These are phyloP conservation scores for Pseudotriccus pelzelni DNA, from an alignment of 2,797 vertebrate species.

Conservation along the genomic window DNA sequence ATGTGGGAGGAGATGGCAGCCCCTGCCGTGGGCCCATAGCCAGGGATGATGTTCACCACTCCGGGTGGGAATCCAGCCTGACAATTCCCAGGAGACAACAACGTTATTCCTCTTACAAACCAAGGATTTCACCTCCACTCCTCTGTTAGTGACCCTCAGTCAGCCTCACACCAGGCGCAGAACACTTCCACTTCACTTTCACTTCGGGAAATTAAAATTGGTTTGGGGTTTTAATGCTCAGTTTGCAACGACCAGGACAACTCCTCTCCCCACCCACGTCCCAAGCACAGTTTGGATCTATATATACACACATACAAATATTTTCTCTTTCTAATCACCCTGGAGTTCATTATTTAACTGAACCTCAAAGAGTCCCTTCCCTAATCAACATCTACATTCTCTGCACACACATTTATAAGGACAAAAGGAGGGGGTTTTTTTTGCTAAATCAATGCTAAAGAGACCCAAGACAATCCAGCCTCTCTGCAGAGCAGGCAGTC, in stretches of 20 bases:
- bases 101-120: fast-evolving
- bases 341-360: neutral
- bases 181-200: neutral
- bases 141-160: fast-evolving
- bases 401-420: neutral
- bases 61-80: slow-evolving; percentile 96
- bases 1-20: slow-evolving; percentile 90
- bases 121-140: neutral
- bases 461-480: neutral
- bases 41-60: slow-evolving; percentile 93
- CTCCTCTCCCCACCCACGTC: neutral
- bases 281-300: neutral
- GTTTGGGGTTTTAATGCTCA: neutral
- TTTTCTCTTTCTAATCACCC: neutral
- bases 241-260: neutral
- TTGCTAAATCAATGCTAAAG: neutral
- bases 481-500: neutral
- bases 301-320: fast-evolving
- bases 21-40: slow-evolving; percentile 88
- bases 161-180: neutral
- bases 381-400: neutral
- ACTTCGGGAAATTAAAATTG: neutral
- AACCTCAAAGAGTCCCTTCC: neutral
- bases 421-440: fast-evolving
- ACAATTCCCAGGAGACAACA: neutral